phyloP scores from a whole-genome alignment of 2,888 invertebrate species.

The Zygothrica quintamaculata region DNA sequence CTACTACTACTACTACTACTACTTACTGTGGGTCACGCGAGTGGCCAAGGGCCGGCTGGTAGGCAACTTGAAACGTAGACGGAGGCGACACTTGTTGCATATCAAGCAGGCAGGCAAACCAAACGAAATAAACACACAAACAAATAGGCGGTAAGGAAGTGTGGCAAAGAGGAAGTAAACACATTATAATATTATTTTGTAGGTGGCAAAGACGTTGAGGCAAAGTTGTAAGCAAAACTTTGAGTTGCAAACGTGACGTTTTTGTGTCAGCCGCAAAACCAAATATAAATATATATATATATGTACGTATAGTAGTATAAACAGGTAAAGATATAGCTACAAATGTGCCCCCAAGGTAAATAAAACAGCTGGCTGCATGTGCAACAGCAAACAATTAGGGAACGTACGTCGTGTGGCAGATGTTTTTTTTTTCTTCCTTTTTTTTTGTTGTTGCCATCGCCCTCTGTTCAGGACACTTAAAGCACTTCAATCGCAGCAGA shows the following conservation, averaged over 20 bases:
- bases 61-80: constrained; percentile 19
- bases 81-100: constrained; percentile 70
- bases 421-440: constrained; percentile 65
- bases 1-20: no score
- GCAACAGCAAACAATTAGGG: constrained; percentile 73
- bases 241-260: constrained; percentile 61
- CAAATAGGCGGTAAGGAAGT: background rate
- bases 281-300: constrained; percentile 8
- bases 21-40: constrained; percentile 63
- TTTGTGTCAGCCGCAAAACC: constrained; percentile 11
- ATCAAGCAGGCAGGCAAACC: constrained; percentile 50
- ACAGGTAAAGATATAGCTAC: constrained; percentile 21
- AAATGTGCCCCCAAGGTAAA: constrained; percentile 24
- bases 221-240: constrained; percentile 27
- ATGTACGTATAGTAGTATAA: background rate
- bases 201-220: constrained; percentile 1
- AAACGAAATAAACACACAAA: constrained; percentile 20
- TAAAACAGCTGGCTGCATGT: constrained; percentile 59
- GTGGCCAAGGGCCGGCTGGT: constrained; percentile 34
- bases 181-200: no score
- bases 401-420: constrained; percentile 69
- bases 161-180: background rate
- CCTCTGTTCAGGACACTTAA: constrained; percentile 56
- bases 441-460: no score
- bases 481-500: constrained; percentile 57